Conservation (phyloP, 2,113 vertebrate genomes). For the Pseudopodoces humilis region DNA sequence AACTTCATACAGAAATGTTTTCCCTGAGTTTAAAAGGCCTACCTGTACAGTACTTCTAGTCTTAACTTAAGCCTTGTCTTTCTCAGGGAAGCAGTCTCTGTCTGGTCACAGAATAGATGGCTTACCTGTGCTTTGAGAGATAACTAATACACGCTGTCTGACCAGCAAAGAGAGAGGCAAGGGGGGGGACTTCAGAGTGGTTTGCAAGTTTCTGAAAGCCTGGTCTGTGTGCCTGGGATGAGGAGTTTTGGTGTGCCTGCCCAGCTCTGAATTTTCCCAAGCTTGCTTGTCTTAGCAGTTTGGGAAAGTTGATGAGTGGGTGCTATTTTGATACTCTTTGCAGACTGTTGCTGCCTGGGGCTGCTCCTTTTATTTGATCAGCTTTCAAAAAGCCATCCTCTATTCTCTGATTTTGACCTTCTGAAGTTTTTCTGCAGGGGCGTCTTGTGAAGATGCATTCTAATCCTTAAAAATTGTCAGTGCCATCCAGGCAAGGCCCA, state of each 20-base stretch:
- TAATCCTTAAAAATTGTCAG: background rate
- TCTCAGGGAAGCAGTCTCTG: background rate
- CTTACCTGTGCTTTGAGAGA: background rate
- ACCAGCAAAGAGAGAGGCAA: background rate
- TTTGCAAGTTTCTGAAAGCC: background rate
- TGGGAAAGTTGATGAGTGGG: background rate
- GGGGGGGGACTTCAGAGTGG: background rate
- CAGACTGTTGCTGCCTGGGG: background rate
- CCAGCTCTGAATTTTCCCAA: background rate
- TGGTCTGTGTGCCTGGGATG: background rate
- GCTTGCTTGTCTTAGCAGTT: background rate
- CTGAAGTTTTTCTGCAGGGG: background rate
- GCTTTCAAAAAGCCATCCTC: background rate
- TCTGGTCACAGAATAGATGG: background rate
- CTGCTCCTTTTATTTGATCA: background rate
- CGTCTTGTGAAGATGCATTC: background rate
- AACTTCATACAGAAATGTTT: slow-evolving; percentile 33
- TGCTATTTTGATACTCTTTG: background rate
- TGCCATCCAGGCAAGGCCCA: background rate
- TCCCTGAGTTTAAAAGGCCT: slow-evolving; percentile 20
- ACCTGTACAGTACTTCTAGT: background rate
- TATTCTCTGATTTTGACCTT: background rate
- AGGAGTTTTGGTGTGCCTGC: background rate
- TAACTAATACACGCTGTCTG: background rate
- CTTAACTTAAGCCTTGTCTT: slow-evolving; percentile 3